phyloP scores from a whole-genome alignment of 2,888 invertebrate genomes.

The Hanleya hanleyi region DNA sequence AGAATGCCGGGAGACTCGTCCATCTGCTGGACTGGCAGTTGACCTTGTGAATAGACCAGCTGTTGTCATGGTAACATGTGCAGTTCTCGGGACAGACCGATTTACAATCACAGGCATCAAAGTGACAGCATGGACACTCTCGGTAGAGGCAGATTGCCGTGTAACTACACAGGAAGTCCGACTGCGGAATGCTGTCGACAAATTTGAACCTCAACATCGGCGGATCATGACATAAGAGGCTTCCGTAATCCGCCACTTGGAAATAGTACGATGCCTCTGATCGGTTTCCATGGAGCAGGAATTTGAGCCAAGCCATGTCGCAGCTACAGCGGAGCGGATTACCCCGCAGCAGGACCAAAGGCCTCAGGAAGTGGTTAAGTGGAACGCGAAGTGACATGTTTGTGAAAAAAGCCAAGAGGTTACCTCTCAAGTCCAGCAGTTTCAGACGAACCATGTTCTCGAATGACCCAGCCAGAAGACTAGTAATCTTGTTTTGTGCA shows the following conservation, averaged over 20 bases:
- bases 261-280: neutral
- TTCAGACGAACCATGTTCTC: neutral
- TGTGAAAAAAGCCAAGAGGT: neutral
- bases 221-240: neutral
- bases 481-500: neutral
- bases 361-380: neutral
- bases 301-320: conserved; percentile 3
- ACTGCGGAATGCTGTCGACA: neutral
- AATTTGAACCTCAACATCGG: neutral
- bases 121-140: neutral
- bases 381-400: neutral
- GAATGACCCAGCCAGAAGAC: neutral
- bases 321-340: conserved; percentile 7
- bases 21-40: neutral
- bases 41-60: neutral
- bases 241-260: neutral
- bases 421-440: neutral
- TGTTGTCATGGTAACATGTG: conserved; percentile 1
- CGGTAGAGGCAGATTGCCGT: neutral
- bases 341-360: neutral
- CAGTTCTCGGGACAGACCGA: conserved; percentile 7
- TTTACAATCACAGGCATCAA: neutral
- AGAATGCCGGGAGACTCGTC: neutral
- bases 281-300: neutral
- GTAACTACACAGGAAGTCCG: conserved; percentile 10